Percentiles rank a stretch among this genome's conserved stretches.
Conservation (phyloP, 2,888 invertebrate genomes). For the Minunthozetes semirufus region DNA sequence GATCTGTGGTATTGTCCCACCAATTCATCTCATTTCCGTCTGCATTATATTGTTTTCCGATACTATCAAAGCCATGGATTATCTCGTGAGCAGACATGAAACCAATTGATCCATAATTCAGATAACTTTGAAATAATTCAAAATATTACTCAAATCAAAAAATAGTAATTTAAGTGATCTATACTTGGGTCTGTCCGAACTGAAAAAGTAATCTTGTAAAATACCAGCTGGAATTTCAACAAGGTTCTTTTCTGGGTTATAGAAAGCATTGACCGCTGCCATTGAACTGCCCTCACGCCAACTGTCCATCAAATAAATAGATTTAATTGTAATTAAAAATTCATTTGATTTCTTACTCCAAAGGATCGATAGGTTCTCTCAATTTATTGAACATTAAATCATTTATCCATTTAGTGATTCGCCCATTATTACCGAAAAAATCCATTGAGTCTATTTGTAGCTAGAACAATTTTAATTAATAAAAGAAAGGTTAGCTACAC, state of each 20-base stretch:
- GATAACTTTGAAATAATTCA: conserved; percentile 37
- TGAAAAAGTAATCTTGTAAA: conserved; percentile 45
- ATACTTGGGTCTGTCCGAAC: conserved; percentile 45
- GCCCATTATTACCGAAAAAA: neutral
- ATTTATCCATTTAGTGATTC: neutral
- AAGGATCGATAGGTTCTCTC: neutral
- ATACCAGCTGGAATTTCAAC: conserved; percentile 52
- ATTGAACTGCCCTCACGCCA: conserved; percentile 77
- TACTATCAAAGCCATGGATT: conserved; percentile 57
- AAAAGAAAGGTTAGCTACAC: no score
- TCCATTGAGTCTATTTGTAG: neutral
- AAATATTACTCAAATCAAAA: neutral
- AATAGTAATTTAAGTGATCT: neutral
- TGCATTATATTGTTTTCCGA: conserved; percentile 48
- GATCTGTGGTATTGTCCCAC: conserved; percentile 51
- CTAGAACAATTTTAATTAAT: neutral
- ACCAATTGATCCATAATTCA: conserved; percentile 59
- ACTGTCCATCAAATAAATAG: conserved; percentile 37
- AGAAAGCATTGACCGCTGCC: conserved; percentile 77
- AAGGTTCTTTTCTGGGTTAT: conserved; percentile 75
- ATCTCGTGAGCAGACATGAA: conserved; percentile 88
- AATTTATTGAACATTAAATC: neutral
- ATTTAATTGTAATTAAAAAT: no score
- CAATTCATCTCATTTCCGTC: conserved; percentile 41
- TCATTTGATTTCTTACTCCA: neutral